These are phyloP conservation scores for Camponotus pennsylvanicus DNA, from an alignment of 1,140 invertebrate genomes.

Conservation along the genomic window DNA sequence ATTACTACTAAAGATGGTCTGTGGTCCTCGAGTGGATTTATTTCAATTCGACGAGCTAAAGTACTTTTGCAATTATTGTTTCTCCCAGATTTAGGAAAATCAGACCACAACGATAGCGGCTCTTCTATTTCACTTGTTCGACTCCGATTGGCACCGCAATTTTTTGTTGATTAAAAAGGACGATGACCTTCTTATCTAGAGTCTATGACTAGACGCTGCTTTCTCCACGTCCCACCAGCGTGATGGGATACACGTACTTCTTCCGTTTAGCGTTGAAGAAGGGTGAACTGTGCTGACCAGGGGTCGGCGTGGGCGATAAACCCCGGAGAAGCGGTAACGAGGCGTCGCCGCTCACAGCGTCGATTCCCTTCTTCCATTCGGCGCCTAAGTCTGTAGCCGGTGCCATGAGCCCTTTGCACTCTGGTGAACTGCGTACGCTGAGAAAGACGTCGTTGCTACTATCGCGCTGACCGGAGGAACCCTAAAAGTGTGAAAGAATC, in stretches of 20 bases:
- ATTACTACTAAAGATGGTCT: not conserved
- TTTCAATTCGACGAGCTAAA: conserved; percentile 13
- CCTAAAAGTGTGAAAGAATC: conserved; percentile 67
- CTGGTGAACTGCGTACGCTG: conserved; percentile 81
- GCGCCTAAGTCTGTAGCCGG: conserved; percentile 85
- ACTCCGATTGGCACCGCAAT: not conserved
- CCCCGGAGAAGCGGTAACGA: conserved; percentile 87
- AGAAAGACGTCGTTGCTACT: conserved; percentile 81
- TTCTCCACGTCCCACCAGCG: conserved; percentile 86
- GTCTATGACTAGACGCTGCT: conserved; percentile 85
- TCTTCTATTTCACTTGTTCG: not conserved
- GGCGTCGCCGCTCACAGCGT: conserved; percentile 83
- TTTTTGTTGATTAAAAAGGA: not conserved
- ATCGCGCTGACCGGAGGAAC: conserved; percentile 78
- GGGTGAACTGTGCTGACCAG: conserved; percentile 85
- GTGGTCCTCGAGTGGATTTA: conserved; percentile 51
- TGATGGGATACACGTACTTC: conserved; percentile 88
- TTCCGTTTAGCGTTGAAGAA: conserved; percentile 88
- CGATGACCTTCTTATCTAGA: not conserved
- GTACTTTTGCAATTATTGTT: conserved; percentile 32
- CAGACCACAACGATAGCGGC: not conserved
- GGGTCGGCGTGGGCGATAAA: conserved; percentile 85
- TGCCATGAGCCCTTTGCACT: conserved; percentile 82
- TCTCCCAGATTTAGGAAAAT: not conserved
- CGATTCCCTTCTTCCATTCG: conserved; percentile 82